Conservation (phyloP, 2,113 vertebrate genomes). For the Trinectes maculatus region DNA sequence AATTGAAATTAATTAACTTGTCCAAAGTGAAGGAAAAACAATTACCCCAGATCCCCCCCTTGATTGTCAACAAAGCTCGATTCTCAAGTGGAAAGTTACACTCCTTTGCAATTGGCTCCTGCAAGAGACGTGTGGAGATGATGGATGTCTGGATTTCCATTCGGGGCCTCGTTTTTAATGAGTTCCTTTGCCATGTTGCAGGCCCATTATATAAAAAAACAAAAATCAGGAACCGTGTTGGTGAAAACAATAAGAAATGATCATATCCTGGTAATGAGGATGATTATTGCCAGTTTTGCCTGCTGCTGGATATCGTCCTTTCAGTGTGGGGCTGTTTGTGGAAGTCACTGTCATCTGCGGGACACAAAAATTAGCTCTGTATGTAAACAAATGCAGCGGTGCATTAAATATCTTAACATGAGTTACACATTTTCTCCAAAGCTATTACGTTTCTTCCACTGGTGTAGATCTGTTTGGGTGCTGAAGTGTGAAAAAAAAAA, state of each 20-base stretch:
- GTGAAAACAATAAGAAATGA: conserved; percentile 62
- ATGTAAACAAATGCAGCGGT: too few species aligned
- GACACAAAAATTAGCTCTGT: conserved; percentile 10
- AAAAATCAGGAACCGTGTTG: conserved; percentile 44
- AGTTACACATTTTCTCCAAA: too few species aligned
- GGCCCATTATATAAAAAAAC: conserved; percentile 63
- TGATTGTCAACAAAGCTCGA: conserved; percentile 73
- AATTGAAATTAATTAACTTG: conserved; percentile 84
- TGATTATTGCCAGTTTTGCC: conserved; percentile 57
- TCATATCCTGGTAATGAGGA: conserved; percentile 60
- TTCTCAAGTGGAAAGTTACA: conserved; percentile 63
- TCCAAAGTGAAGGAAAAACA: conserved; percentile 74
- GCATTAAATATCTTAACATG: conserved; percentile 15
- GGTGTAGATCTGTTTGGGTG: background rate
- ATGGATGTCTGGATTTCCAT: conserved; percentile 73
- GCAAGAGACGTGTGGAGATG: conserved; percentile 58
- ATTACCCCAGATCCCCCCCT: conserved; percentile 70
- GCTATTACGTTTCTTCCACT: too few species aligned
- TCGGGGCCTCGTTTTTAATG: conserved; percentile 68
- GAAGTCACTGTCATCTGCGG: conserved; percentile 30
- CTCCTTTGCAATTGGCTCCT: conserved; percentile 46
- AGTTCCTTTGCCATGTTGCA: conserved; percentile 57
- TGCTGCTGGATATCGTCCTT: conserved; percentile 37
- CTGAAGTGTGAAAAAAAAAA: conserved; percentile 46
- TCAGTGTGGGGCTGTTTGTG: conserved; percentile 19